Conservation (phyloP, 2,113 vertebrate genomes). For the Acanthisitta chloris region DNA sequence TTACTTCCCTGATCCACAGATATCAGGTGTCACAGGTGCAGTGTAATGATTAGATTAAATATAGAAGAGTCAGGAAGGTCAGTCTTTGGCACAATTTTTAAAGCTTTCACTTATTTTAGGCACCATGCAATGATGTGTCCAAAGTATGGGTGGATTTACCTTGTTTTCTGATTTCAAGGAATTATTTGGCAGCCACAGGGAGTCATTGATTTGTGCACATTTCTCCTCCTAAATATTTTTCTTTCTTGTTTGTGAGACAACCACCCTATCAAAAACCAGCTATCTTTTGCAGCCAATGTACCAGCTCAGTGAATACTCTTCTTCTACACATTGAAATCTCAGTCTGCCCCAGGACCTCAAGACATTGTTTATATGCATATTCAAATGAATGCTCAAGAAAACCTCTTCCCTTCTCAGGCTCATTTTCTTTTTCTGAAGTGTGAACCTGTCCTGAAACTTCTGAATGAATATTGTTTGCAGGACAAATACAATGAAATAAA, state of each 20-base stretch:
- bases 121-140: conserved; percentile 18
- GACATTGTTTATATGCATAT: background rate
- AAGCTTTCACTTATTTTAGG: conserved; percentile 26
- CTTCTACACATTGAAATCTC: background rate
- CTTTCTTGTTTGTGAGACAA: background rate
- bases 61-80: background rate
- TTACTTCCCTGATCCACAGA: background rate
- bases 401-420: background rate
- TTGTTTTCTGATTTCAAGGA: conserved; percentile 49
- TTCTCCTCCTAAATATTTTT: background rate
- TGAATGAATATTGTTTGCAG: conserved; percentile 19
- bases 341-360: background rate
- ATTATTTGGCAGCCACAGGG: background rate
- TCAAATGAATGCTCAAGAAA: background rate
- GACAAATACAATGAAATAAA: conserved; percentile 39
- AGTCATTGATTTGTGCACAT: background rate
- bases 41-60: background rate
- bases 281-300: accelerated
- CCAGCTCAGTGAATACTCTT: background rate
- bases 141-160: conserved; percentile 29
- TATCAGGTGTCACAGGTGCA: background rate
- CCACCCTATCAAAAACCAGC: background rate
- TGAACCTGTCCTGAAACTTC: conserved; percentile 24
- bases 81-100: background rate
- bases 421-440: background rate